phyloP scores from a whole-genome alignment of 2,797 vertebrate species.

The Fratercula arctica region DNA sequence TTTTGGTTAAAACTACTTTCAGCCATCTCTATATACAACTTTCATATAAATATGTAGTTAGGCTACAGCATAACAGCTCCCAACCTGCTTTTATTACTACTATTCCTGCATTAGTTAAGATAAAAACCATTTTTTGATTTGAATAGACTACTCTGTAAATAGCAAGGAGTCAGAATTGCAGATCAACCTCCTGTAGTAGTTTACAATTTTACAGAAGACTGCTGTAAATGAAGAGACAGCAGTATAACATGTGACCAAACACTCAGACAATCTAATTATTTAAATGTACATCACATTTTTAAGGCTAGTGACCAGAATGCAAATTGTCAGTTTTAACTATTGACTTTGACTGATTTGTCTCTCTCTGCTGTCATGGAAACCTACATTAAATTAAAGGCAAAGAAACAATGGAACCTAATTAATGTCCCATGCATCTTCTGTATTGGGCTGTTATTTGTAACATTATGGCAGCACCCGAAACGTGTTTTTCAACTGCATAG shows the following conservation, averaged over 20 bases:
- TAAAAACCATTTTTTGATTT: not conserved
- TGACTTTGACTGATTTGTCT: not conserved
- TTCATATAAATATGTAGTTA: not conserved
- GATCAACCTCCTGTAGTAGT: not conserved
- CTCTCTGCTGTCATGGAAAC: not conserved
- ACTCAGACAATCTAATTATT: conserved; percentile 16
- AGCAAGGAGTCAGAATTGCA: not conserved
- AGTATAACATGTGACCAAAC: not conserved
- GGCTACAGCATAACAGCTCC: not conserved
- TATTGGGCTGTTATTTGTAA: not conserved
- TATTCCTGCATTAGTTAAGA: not conserved
- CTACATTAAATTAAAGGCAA: not conserved
- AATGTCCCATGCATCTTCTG: not conserved
- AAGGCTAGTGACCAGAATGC: not conserved
- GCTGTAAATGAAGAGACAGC: not conserved
- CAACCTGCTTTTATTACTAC: not conserved
- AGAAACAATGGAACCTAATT: not conserved
- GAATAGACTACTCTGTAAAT: not conserved
- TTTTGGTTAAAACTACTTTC: not conserved
- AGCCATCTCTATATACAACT: not conserved
- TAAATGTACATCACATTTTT: not conserved
- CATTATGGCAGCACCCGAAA: not conserved
- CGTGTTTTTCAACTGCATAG: not conserved
- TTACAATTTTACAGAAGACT: not conserved
- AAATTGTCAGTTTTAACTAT: not conserved